phyloP scores from a whole-genome alignment of 2,888 invertebrate species.

The Hydrotaea cyrtoneurina region DNA sequence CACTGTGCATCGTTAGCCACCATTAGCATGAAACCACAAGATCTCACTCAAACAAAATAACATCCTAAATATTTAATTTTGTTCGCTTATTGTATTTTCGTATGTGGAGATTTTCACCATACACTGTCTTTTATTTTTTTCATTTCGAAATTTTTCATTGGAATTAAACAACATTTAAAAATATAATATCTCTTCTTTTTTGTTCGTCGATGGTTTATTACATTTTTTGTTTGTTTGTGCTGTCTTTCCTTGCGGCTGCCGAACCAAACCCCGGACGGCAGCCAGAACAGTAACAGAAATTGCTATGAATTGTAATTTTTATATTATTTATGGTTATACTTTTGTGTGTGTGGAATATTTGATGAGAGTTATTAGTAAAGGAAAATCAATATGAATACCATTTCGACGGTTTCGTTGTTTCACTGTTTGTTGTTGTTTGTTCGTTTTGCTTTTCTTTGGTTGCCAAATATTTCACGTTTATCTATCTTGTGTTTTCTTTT shows the following conservation, averaged over 20 bases:
- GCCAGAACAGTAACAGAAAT: slow-evolving; percentile 6
- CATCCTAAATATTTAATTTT: slow-evolving; percentile 10
- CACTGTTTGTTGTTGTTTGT: too few relatives aligned
- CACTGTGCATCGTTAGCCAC: too few relatives aligned
- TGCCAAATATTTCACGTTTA: slow-evolving; percentile 26
- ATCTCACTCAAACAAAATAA: background rate
- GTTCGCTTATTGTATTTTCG: background rate
- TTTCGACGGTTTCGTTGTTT: background rate
- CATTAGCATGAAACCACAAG: background rate
- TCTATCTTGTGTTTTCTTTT: slow-evolving; percentile 10
- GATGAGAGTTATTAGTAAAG: slow-evolving; percentile 49
- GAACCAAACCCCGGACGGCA: background rate
- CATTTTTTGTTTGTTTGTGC: background rate
- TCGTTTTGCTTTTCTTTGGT: background rate
- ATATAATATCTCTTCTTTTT: background rate
- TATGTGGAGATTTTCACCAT: background rate
- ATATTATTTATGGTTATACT: slow-evolving; percentile 50
- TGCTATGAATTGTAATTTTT: slow-evolving; percentile 35
- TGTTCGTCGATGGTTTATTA: background rate
- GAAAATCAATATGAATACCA: slow-evolving; percentile 40
- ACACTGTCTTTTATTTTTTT: background rate
- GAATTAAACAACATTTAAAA: slow-evolving; percentile 14
- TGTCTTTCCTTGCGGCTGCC: background rate
- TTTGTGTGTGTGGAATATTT: slow-evolving; percentile 56
- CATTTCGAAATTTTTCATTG: background rate